These are phyloP conservation scores for Ricordea florida DNA, from an alignment of 92 coral and sea anemone genomes.

Conservation along the genomic window DNA sequence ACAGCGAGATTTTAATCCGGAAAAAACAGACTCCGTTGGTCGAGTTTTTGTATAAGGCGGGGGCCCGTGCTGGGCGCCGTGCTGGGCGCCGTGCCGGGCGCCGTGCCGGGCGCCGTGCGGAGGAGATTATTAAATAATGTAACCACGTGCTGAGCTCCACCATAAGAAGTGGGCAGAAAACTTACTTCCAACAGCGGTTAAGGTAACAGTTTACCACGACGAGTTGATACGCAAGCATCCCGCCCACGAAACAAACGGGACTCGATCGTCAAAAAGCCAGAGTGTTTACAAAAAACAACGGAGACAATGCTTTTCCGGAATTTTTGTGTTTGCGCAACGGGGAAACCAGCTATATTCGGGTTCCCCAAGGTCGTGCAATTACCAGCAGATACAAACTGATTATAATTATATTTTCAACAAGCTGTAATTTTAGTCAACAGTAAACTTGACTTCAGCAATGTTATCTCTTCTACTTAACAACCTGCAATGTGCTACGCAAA, in stretches of 20 bases:
- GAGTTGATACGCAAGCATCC: conserved; percentile 20
- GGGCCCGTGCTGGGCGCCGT: background rate
- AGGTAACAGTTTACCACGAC: background rate
- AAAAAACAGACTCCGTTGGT: conserved; percentile 38
- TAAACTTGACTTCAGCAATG: background rate
- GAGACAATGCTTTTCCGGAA: background rate
- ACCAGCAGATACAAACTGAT: background rate
- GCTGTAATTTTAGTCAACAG: background rate
- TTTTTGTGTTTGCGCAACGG: conserved; percentile 7
- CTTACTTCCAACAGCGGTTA: background rate
- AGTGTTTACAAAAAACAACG: background rate
- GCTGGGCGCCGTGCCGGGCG: background rate
- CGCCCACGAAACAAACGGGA: background rate
- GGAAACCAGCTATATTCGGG: background rate
- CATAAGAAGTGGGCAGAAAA: background rate
- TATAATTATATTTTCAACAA: background rate
- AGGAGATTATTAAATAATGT: conserved; percentile 13
- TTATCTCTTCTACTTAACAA: background rate
- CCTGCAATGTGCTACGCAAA: background rate
- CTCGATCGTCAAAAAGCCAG: background rate
- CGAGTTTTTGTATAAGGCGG: background rate
- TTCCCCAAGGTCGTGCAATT: background rate
- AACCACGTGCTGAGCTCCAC: background rate
- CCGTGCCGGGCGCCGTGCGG: background rate
- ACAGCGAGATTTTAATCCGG: conserved; percentile 10